phyloP scores from a whole-genome alignment of 1,140 invertebrate genomes.

The Conus ventricosus region DNA sequence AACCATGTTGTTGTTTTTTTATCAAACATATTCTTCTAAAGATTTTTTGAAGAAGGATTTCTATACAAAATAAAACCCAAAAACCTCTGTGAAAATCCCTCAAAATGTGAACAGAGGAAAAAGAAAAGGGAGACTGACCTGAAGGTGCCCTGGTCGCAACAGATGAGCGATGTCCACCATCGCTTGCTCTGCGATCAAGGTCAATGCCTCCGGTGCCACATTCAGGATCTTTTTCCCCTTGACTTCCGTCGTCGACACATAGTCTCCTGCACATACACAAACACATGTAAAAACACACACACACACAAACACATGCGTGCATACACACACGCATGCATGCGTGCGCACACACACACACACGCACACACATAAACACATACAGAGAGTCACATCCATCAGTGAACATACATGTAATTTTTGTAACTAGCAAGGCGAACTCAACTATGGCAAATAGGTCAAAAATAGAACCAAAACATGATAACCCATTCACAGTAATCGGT shows the following conservation, averaged over 20 bases:
- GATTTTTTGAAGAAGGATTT: no score
- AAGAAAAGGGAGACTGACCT: constrained; percentile 53
- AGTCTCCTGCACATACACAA: constrained; percentile 66
- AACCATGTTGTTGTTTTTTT: no score
- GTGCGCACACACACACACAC: background rate
- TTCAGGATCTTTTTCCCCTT: constrained; percentile 69
- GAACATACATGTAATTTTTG: background rate
- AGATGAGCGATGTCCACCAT: constrained; percentile 75
- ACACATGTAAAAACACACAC: constrained; percentile 15
- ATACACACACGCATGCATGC: background rate
- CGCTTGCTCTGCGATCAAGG: constrained; percentile 70
- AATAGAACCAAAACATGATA: no score
- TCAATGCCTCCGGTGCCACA: constrained; percentile 72
- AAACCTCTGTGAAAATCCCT: no score
- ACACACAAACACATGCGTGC: background rate
- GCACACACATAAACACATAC: no score
- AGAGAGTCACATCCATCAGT: no score
- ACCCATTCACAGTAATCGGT: no score
- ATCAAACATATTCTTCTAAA: no score
- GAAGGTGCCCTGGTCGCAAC: constrained; percentile 71
- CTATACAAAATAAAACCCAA: no score
- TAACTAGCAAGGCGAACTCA: background rate
- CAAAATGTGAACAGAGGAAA: background rate
- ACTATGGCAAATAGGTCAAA: no score
- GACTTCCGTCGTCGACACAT: constrained; percentile 73